Conservation (phyloP, 2,797 vertebrate genomes). For the Acanthurus lineatus region DNA sequence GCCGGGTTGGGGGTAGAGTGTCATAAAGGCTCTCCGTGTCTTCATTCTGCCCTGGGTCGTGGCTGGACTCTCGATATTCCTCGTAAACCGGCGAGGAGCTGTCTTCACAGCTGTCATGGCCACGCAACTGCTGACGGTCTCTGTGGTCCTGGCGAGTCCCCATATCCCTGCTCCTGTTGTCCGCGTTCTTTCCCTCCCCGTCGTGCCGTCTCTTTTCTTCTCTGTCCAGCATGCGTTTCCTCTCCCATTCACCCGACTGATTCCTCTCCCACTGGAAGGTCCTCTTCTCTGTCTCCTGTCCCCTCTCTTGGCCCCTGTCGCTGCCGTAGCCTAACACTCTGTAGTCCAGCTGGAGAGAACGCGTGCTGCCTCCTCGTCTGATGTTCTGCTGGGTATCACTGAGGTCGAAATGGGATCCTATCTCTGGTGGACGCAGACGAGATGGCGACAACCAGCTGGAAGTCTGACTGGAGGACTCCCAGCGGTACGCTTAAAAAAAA, state of each 20-base stretch:
- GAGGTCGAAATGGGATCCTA: conserved; percentile 69
- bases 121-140: conserved; percentile 32
- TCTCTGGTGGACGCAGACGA: conserved; percentile 62
- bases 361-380: conserved; percentile 77
- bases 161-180: conserved; percentile 43
- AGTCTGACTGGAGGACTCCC: conserved; percentile 72
- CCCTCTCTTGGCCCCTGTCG: conserved; percentile 44
- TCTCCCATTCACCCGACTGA: conserved; percentile 77
- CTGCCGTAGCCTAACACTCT: conserved; percentile 38
- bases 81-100: conserved; percentile 79
- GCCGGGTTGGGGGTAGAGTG: conserved; percentile 86
- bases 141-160: conserved; percentile 40
- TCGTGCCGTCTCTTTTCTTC: conserved; percentile 56
- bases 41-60: conserved; percentile 39
- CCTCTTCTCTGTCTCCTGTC: conserved; percentile 48
- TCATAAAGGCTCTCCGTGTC: conserved; percentile 87
- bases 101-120: conserved; percentile 57
- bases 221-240: conserved; percentile 46
- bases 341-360: conserved; percentile 81
- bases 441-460: conserved; percentile 79
- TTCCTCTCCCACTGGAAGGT: conserved; percentile 82
- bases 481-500: conserved; percentile 66
- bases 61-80: conserved; percentile 70
- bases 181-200: conserved; percentile 26
- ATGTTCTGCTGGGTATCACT: conserved; percentile 70